Percentiles rank a stretch among this genome's conserved stretches.
These are phyloP conservation scores for Premnoplex brunnescens DNA, from an alignment of 2,797 vertebrate genomes.

Conservation along the genomic window DNA sequence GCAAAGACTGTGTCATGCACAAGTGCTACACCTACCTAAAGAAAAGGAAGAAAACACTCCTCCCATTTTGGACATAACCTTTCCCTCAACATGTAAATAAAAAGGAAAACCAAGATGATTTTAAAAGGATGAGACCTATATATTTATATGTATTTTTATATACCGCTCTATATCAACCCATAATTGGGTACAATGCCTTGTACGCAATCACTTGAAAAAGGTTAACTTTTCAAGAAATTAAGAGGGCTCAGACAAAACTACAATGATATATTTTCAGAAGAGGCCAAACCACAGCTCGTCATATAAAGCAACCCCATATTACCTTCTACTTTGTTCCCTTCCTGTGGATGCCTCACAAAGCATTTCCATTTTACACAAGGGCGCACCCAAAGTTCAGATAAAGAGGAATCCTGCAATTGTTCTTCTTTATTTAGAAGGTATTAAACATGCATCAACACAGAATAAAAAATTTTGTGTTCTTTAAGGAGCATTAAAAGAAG, in stretches of 20 bases:
- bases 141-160: not conserved
- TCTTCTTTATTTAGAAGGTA: not conserved
- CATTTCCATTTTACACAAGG: slow-evolving; percentile 24
- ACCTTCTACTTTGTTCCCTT: not conserved
- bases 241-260: not conserved
- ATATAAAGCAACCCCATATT: not conserved
- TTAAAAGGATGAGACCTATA: not conserved
- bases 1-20: not conserved
- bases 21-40: not conserved
- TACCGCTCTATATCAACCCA: not conserved
- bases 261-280: not conserved
- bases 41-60: not conserved
- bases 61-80: not conserved
- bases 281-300: not conserved
- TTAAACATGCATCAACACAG: not conserved
- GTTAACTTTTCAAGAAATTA: not conserved
- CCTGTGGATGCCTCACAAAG: not conserved
- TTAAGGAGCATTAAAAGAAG: not conserved
- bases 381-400: slow-evolving; percentile 9
- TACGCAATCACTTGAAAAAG: not conserved
- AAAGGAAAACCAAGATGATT: not conserved
- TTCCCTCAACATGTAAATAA: not conserved
- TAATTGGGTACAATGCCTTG: not conserved
- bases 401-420: not conserved
- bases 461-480: not conserved